Base-by-base conservation (phyloP, 1,140 invertebrate genomes). In the Sinella curviseta region DNA sequence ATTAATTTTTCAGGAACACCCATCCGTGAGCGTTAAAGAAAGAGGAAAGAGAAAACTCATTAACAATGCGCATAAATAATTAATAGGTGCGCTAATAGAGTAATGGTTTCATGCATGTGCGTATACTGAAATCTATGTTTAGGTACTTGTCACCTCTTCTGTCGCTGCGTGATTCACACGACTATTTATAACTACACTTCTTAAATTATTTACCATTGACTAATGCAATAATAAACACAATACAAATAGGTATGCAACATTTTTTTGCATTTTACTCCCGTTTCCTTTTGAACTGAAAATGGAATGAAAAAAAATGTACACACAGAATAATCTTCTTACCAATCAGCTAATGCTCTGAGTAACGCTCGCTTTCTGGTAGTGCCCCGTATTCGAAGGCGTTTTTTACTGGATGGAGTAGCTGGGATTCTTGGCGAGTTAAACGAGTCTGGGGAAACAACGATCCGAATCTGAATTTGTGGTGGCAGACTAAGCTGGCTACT, bases 271-370 rank as follows among this genome's bases (percentile, higher is more conserved):
- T n/a, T n/a, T n/a, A n/a, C n/a, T n/a, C 60, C 4, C 60, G 4
- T 24, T 67, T 67, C 24, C 30, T 4, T 67, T 30, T 67, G 12
- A 67, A 67, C 8, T 67, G 24, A 67, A 67, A 26, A 67, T 14
- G n/a, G 8, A 20, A 48, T 48, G 39, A 48, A 48, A 48, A 48
- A 12, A 20, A 20, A 48, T 48, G 20, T 48, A 12, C 20, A 48
- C 39, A 48, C 20, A 48, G 39, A 8, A 8, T 12, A 8, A 48
- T 8, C 20, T 48, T 30, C 74, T 75, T 75, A 77, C 67, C 81
- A 78, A 48, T 80, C 70, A 1, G 81, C 78, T 31, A 83, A 76
- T 3, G 82, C 82, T 76, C 76, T 73, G 17, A 83, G 77, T n/a
- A 83, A 74, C 12, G 73, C 78, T 24, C 35, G 73, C 55, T 78